A percentile compares a stretch with the other conserved stretches of the same genome.
Evolutionary conservation across 2,797 vertebrate genomes (phyloP).

Genomic region (Gymnodraco acuticeps): DNA sequence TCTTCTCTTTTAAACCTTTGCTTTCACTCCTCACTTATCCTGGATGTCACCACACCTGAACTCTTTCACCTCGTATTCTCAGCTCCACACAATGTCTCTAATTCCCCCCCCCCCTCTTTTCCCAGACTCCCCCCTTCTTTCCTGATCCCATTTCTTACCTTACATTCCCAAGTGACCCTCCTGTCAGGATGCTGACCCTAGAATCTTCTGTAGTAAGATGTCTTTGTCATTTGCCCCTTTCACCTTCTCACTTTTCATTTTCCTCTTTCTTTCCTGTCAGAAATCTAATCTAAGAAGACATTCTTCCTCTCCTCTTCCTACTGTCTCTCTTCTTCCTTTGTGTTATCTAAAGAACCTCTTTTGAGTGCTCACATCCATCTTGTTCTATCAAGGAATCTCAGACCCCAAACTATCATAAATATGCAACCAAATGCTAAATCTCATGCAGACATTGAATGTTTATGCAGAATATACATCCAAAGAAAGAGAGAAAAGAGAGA

Average conservation of each 20-base stretch:
- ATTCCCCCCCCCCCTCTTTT: neutral
- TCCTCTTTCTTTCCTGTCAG: constrained; percentile 16
- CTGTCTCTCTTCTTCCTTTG: neutral
- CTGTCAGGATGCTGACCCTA: constrained; percentile 28
- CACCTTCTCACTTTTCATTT: constrained; percentile 9
- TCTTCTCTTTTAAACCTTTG: neutral
- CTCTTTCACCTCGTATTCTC: constrained; percentile 6
- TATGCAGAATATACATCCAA: neutral
- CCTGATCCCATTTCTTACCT: constrained; percentile 1
- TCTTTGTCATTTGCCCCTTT: constrained; percentile 36
- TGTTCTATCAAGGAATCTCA: constrained; percentile 14
- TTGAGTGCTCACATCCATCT: neutral
- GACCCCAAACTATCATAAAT: constrained; percentile 11
- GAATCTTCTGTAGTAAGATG: constrained; percentile 16
- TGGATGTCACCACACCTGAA: neutral
- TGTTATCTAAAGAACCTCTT: constrained; percentile 7
- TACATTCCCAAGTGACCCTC: constrained; percentile 14
- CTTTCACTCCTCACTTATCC: neutral
- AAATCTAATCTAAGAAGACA: constrained; percentile 36
- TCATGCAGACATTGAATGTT: neutral
- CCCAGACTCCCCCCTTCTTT: neutral
- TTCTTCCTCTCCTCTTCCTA: neutral
- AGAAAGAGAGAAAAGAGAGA: neutral
- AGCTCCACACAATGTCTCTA: neutral
- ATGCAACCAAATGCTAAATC: neutral